Base-by-base conservation (phyloP, 1,140 invertebrate species). In the Pararge aegeria region DNA sequence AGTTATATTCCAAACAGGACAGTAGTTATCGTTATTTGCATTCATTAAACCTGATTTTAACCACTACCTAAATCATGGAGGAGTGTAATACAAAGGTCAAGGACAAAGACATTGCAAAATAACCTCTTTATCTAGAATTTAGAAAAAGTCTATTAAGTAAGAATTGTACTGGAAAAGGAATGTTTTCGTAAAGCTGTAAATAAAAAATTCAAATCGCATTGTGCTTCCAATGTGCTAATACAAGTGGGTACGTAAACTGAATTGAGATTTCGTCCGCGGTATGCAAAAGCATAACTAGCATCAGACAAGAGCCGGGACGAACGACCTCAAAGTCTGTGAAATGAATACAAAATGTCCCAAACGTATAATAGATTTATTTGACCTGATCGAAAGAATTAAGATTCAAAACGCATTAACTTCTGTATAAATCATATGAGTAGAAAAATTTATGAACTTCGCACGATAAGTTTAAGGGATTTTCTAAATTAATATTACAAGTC, bases 221-320 rank as follows among this genome's bases (percentile, higher is more conserved):
- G 15, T 73, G 61, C 67, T 72, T 82, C 78, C 71, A 70, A 82
- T 80, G 81, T 82, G 81, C 75, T 78, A 85, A 84, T 84, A 82
- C 68, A 63, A 64, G 30, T 46, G 12, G 13, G 64, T 66, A 79
- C 75, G 79, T 76, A 74, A 40, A 57, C 60, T 50, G 83, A 85
- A 83, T 86, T 71, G 24, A 75, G 73, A 83, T 77, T 70, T 62
- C 62, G 50, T 48, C 60, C 60, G 75, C 75, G 75, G 76, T 68
- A 78, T 73, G 73, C 78, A 75, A 78, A 84, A 80, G 80, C 79
- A 78, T 80, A 78, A 68, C 64, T 73, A 64, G 71, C 61, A 72
- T 77, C 70, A 75, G 75, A 75, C 78, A 66, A 87, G 80, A 80
- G 65, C 83, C 86, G 86, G 86, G 86, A 80, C 81, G 86, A 89